A percentile compares a stretch with the other conserved stretches of the same genome.
Evolutionary conservation across 2,797 vertebrate species (phyloP).

Genomic region (Coregonus ussuriensis): DNA sequence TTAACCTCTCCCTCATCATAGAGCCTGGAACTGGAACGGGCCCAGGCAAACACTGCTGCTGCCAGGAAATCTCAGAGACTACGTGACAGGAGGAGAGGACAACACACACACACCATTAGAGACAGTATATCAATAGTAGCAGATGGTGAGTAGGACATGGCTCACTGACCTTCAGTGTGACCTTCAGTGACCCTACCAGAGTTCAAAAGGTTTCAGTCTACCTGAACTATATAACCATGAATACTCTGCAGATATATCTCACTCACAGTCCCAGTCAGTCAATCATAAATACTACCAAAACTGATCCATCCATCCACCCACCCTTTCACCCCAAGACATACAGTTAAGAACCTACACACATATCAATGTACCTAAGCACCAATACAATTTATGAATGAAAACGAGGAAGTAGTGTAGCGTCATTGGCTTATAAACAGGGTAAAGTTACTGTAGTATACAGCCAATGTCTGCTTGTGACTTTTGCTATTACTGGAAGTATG

Average conservation of each 20-base stretch:
- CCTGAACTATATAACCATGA: background rate
- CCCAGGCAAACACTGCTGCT: conserved; percentile 55
- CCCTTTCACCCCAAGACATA: background rate
- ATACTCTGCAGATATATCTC: background rate
- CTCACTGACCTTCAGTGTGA: conserved; percentile 7
- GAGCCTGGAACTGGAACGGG: conserved; percentile 68
- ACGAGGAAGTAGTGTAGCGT: too few relatives aligned
- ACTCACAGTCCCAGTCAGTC: too few relatives aligned
- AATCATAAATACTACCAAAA: background rate
- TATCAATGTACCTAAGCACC: too few relatives aligned
- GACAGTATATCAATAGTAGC: conserved; percentile 13
- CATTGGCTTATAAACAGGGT: background rate
- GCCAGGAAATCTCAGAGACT: conserved; percentile 70
- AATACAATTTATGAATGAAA: too few relatives aligned
- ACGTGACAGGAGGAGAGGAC: conserved; percentile 61
- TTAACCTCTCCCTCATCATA: conserved; percentile 74
- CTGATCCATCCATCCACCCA: background rate
- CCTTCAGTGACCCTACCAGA: background rate
- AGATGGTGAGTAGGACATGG: conserved; percentile 3
- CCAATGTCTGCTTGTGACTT: background rate
- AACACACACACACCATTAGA: conserved; percentile 5
- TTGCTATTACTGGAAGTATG: background rate
- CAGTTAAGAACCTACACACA: background rate
- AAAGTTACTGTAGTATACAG: background rate
- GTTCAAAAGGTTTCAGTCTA: background rate